Evolutionary conservation across 1,140 invertebrate genomes (phyloP).

Genomic region (Drosophila seguyi): DNA sequence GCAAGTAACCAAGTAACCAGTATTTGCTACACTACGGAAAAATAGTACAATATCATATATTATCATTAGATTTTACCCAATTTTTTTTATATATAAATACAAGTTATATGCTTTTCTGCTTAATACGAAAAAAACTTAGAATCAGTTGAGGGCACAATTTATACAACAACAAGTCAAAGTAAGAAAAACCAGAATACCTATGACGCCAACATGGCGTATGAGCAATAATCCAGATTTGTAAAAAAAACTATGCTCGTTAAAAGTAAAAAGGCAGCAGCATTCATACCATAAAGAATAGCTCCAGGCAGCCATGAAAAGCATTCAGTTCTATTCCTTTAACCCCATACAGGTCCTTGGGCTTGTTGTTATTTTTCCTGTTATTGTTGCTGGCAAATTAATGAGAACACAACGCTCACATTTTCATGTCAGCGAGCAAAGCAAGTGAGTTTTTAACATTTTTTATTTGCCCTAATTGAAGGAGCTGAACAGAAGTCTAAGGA

Average conservation of each 20-base stretch:
- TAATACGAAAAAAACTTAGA: no score
- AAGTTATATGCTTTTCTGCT: no score
- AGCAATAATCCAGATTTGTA: slow-evolving; percentile 52
- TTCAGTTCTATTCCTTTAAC: slow-evolving; percentile 9
- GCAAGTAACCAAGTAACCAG: slow-evolving; percentile 10
- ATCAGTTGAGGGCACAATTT: no score
- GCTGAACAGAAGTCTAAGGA: neutral
- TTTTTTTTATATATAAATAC: no score
- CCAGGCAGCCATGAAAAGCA: slow-evolving; percentile 53
- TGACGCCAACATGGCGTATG: slow-evolving; percentile 46
- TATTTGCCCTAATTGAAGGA: slow-evolving; percentile 4
- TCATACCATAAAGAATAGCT: slow-evolving; percentile 37
- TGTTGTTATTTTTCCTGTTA: slow-evolving; percentile 26
- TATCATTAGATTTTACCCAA: neutral
- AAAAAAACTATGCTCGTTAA: slow-evolving; percentile 62
- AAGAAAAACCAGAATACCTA: neutral
- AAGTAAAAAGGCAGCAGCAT: slow-evolving; percentile 53
- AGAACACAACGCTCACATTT: slow-evolving; percentile 57
- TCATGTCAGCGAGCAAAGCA: slow-evolving; percentile 59
- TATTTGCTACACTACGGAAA: slow-evolving; percentile 1
- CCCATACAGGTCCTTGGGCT: slow-evolving; percentile 5
- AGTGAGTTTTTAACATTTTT: slow-evolving; percentile 26
- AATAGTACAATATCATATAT: neutral
- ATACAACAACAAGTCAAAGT: neutral
- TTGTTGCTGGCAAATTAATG: slow-evolving; percentile 71